Evolutionary conservation across 2,797 vertebrate species (phyloP).

Genomic region (Rhadinocentrus ornatus): DNA sequence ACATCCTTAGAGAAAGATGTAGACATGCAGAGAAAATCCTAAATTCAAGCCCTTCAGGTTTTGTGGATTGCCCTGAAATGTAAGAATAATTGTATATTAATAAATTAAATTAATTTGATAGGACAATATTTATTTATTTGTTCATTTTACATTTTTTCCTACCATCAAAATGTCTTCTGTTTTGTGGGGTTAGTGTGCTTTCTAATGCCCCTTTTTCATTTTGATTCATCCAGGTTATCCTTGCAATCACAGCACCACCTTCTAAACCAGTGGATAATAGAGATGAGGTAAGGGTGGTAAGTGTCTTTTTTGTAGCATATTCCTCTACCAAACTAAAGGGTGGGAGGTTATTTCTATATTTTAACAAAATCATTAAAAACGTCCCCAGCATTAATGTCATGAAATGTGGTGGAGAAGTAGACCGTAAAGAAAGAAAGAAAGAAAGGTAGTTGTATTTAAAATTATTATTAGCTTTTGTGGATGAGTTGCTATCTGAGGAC

Average conservation of each 20-base stretch:
- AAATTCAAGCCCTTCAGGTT: neutral
- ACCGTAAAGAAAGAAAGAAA: neutral
- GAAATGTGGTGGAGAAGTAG: neutral
- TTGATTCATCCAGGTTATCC: conserved; percentile 14
- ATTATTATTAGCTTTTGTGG: neutral
- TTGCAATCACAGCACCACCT: conserved; percentile 23
- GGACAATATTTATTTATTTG: neutral
- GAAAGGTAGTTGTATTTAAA: neutral
- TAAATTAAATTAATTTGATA: neutral
- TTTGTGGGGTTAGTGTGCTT: no score
- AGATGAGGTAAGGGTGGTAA: conserved; percentile 36
- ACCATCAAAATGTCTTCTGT: neutral
- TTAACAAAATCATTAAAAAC: neutral
- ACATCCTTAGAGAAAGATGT: neutral
- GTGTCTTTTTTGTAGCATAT: neutral
- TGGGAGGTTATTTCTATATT: neutral
- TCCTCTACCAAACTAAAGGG: neutral
- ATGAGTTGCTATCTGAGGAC: neutral
- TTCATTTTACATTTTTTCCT: neutral
- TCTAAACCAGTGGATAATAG: neutral
- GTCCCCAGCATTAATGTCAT: neutral
- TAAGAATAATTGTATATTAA: neutral
- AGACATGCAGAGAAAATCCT: neutral
- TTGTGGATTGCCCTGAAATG: neutral
- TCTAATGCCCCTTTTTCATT: neutral